These are phyloP conservation scores for Fragum sueziense DNA, from an alignment of 2,888 invertebrate species.

Conservation along the genomic window DNA sequence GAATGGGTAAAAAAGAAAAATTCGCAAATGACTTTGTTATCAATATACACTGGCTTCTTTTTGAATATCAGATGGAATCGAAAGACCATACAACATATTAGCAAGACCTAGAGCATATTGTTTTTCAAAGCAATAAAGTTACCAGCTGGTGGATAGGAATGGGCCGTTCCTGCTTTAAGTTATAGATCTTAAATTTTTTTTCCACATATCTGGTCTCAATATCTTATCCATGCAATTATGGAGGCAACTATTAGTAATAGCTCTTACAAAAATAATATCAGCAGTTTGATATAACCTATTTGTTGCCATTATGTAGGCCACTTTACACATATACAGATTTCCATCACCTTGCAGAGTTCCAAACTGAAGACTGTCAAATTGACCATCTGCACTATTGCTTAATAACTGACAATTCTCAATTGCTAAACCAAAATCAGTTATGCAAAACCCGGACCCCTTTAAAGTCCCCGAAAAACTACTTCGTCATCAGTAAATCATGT, in stretches of 20 bases:
- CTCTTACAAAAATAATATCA: conserved; percentile 40
- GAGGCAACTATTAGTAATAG: conserved; percentile 28
- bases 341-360: conserved; percentile 22
- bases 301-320: conserved; percentile 17
- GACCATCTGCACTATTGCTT: conserved; percentile 34
- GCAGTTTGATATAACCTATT: conserved; percentile 8
- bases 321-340: neutral
- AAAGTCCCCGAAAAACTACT: conserved; percentile 23
- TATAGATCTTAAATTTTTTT: conserved; percentile 19
- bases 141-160: conserved; percentile 20
- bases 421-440: conserved; percentile 34
- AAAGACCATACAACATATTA: conserved; percentile 19
- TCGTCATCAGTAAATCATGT: conserved; percentile 29
- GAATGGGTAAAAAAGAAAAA: too few species aligned
- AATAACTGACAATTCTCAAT: conserved; percentile 41
- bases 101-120: conserved; percentile 36
- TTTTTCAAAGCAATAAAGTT: conserved; percentile 30
- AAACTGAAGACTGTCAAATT: conserved; percentile 41
- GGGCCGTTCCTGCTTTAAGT: conserved; percentile 19
- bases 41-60: too few species aligned
- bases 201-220: conserved; percentile 23
- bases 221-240: conserved; percentile 28
- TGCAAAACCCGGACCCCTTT: conserved; percentile 40
- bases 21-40: too few species aligned
- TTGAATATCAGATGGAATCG: conserved; percentile 11